Percentiles rank a stretch among this genome's conserved stretches.
phyloP scores from a whole-genome alignment of 2,113 vertebrate species.

The Circaetus cinerascens region DNA sequence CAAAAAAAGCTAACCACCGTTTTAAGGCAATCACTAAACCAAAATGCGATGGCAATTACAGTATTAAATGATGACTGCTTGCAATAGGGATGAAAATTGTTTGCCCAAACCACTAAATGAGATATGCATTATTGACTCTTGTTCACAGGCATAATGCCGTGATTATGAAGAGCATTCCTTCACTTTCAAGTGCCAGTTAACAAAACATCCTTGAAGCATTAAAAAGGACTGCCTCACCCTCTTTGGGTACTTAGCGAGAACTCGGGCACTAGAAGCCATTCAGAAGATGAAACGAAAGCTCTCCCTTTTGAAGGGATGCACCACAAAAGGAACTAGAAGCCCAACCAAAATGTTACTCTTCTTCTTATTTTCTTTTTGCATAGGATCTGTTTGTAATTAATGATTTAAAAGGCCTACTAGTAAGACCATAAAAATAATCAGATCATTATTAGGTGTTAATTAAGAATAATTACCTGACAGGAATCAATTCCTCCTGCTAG shows the following conservation, averaged over 20 bases:
- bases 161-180: background rate
- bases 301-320: background rate
- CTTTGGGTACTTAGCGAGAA: background rate
- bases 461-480: conserved; percentile 82
- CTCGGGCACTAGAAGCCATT: background rate
- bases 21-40: background rate
- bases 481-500: conserved; percentile 80
- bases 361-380: background rate
- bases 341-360: background rate
- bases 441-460: background rate
- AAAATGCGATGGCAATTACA: background rate
- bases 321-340: background rate
- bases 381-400: background rate
- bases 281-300: background rate
- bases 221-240: background rate
- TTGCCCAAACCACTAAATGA: background rate
- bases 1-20: background rate
- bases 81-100: background rate
- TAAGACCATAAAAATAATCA: background rate
- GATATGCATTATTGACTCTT: background rate
- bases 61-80: background rate
- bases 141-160: background rate
- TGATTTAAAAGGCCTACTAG: background rate
- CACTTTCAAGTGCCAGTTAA: background rate
- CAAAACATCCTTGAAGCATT: background rate